Base-by-base conservation (phyloP, 2,797 vertebrate genomes). In the Ctenochaetus hawaiiensis region DNA sequence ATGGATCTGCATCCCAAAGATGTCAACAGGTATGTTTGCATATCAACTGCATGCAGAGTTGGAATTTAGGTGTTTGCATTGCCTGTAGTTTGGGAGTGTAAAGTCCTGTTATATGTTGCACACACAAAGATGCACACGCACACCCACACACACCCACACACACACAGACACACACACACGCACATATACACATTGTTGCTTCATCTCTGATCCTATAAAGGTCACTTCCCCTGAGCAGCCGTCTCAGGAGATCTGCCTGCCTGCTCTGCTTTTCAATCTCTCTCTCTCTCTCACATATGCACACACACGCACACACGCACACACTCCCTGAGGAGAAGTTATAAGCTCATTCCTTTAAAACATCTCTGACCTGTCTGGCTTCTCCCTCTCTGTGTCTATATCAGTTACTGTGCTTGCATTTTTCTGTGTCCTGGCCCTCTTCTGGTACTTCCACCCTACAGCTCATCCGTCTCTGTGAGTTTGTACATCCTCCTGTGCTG, bases 181-280 rank as follows among this genome's bases (percentile, higher is more conserved):
- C 13, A 5, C 44, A 6, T 14, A 6, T 13, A 45, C 44, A 45
- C 44, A 45, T 14, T 6, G 17, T 23, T 61, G 30, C 75, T 51
- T 67, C 57, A 61, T 1, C 43, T 72, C 59, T 61, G 59, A 69
- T 77, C 61, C 58, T 65, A 62, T 60, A 64, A 83, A 83, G 78
- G 76, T 87, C 58, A 73, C 16, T 64, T 71, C 69, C 51, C 62
- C 30, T 57, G 76, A 44, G 72, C 75, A 52, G 60, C 2, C 5
- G 23, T 49, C 78, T 64, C 65, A 6, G 48, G 52, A 67, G 52
- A 81, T 60, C 68, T 58, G 68, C 75, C 64, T 73, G 59, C 66
- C 60, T 75, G 57, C 37, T 66, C n/a, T 22, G 9, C 52, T 77
- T 4, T 69, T 72, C 69, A 20, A 17, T 44, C 52, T 37, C 61